Evolutionary conservation across 2,888 invertebrate species (phyloP).

Genomic region (Coleophora flavipennella): DNA sequence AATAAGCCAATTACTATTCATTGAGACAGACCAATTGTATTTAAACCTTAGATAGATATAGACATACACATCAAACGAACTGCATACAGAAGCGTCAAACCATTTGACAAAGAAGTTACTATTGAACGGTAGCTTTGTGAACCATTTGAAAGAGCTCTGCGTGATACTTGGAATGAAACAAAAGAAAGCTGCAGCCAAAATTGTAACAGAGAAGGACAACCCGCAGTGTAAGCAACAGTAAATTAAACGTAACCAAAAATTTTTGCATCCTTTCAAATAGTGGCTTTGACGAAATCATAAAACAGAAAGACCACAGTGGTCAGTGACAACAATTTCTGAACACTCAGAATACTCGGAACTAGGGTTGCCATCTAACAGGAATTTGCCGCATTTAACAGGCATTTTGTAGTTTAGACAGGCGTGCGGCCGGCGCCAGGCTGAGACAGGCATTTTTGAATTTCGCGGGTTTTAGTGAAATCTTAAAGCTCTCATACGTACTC

Average conservation of each 20-base stretch:
- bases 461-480: no score
- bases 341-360: conserved; percentile 31
- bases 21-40: conserved; percentile 25
- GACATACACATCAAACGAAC: conserved; percentile 7
- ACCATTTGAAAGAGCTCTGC: conserved; percentile 36
- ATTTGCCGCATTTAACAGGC: no score
- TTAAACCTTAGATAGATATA: conserved; percentile 15
- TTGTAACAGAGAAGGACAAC: conserved; percentile 37
- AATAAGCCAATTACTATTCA: conserved; percentile 31
- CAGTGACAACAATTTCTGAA: conserved; percentile 36
- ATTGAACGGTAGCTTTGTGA: conserved; percentile 40
- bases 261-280: conserved; percentile 23
- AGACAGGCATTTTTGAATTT: no score
- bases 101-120: conserved; percentile 24
- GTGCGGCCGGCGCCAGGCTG: no score
- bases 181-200: conserved; percentile 36
- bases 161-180: conserved; percentile 33
- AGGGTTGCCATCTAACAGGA: no score
- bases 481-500: no score
- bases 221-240: conserved; percentile 37
- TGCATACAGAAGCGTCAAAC: conserved; percentile 15
- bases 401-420: no score
- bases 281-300: conserved; percentile 20
- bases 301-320: conserved; percentile 29
- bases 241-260: conserved; percentile 39